These are phyloP conservation scores for Caerostris darwini DNA, from an alignment of 1,140 invertebrate genomes.

Conservation along the genomic window DNA sequence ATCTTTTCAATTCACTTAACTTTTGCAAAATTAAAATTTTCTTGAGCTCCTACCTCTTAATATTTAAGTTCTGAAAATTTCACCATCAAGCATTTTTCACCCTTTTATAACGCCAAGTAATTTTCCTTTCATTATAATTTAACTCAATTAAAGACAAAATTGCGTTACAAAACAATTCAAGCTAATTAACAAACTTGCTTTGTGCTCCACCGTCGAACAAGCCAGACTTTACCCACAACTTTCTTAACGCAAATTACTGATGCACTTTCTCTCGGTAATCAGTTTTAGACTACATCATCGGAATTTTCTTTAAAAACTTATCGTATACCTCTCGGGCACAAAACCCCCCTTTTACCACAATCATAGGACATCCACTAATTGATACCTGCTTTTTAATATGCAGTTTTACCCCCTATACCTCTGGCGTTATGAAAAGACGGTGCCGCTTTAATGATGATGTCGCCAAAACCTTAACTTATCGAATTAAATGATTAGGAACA, in stretches of 20 bases:
- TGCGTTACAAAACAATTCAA: not conserved
- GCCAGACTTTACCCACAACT: too few relatives aligned
- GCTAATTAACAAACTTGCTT: not conserved
- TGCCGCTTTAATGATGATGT: slow-evolving; percentile 63
- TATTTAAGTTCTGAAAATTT: too few relatives aligned
- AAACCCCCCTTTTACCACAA: not conserved
- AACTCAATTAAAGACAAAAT: not conserved
- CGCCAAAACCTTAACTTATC: slow-evolving; percentile 61
- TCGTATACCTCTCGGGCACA: not conserved
- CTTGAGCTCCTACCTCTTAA: too few relatives aligned
- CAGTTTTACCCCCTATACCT: not conserved
- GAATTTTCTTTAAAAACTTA: slow-evolving; percentile 8
- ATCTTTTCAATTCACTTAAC: too few relatives aligned
- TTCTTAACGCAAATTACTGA: not conserved
- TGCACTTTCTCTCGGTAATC: not conserved
- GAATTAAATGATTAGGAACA: slow-evolving; percentile 64
- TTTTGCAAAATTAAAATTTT: too few relatives aligned
- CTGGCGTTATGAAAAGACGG: slow-evolving; percentile 46
- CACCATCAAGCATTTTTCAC: too few relatives aligned
- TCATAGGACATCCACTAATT: not conserved
- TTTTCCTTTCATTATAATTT: too few relatives aligned
- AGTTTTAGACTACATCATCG: not conserved
- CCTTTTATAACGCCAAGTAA: too few relatives aligned
- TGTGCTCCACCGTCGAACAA: not conserved
- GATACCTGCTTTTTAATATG: slow-evolving; percentile 63